A percentile compares a stretch with the other conserved stretches of the same genome.
Evolutionary conservation across 2,113 vertebrate species (phyloP).

Genomic region (Trogon melanurus): DNA sequence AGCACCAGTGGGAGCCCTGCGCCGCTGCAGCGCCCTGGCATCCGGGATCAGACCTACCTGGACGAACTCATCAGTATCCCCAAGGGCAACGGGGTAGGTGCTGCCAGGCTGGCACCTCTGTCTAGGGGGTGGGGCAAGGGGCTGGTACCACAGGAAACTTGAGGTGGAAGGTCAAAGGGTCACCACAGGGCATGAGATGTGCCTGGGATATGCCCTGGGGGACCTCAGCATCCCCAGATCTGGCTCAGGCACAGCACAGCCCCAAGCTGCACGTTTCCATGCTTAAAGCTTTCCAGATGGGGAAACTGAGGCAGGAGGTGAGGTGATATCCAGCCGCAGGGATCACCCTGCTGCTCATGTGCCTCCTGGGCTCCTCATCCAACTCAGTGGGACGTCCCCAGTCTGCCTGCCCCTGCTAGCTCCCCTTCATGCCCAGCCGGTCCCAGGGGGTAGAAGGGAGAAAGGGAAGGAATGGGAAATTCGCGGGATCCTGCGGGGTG

Average conservation of each 20-base stretch:
- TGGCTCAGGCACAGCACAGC: not conserved
- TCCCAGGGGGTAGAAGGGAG: rapidly evolving
- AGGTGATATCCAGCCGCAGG: rapidly evolving
- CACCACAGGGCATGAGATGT: not conserved
- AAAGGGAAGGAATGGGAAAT: not conserved
- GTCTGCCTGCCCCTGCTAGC: not conserved
- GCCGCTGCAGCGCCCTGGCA: rapidly evolving
- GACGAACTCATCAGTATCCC: slow-evolving; percentile 48
- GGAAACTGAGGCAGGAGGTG: not conserved
- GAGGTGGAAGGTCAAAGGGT: not conserved
- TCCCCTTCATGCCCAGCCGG: rapidly evolving
- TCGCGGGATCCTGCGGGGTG: rapidly evolving
- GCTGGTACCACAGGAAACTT: not conserved
- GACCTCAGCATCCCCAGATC: not conserved
- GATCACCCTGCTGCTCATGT: not conserved
- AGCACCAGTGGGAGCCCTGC: rapidly evolving
- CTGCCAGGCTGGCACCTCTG: not conserved
- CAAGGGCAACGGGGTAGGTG: slow-evolving; percentile 4
- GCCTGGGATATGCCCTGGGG: not conserved
- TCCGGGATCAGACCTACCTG: not conserved
- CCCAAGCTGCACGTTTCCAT: not conserved
- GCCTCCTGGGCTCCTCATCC: not conserved
- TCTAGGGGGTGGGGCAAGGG: rapidly evolving
- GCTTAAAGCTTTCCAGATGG: not conserved
- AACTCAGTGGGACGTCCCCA: not conserved